Base-by-base conservation (phyloP, 2,797 vertebrate species). In the Sciurus vulgaris region DNA sequence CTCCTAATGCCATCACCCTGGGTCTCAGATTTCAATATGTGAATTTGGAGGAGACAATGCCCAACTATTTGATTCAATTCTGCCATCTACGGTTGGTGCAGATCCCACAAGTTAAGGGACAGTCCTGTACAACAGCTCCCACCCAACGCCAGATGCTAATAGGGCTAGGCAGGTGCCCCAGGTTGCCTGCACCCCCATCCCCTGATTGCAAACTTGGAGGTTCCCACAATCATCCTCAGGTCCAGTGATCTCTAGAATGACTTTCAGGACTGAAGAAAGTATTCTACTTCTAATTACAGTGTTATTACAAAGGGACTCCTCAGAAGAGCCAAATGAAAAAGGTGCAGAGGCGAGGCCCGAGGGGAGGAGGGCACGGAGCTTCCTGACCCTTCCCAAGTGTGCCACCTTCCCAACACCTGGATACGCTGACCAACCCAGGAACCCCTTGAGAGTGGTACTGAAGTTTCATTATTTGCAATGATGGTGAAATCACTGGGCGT, bases 281-380 rank as follows among this genome's bases (percentile, higher is more conserved):
- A 33, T 33, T 35, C 61, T n/a, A 47, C 38, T 22, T 47, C 33
- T 8, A 12, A 67, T 26, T 17, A 26, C 33, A 69, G 63, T 33
- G 24, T 35, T n/a, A 69, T 26, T 24, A 47, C 41, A 17, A 17
- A 85, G 61, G 61, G 33, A 15, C 30, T 3, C 15, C 28, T 2
- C 12, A 26, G 22, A 51, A n/a, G 7, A 51, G 82, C 30, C 3
- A 30, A 30, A 47, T 14, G 47, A 33, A 33, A 65, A 3, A 5
- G 5, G 7, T 3, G 7, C 0, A 15, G 2, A 9, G 47, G 30
- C 14, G 4, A 10, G 74, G 30, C 7, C 11, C 26, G n/a, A 2
- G 54, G 35, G 22, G 20, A 72, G 24, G 24, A 56, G 11, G 35
- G 26, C 30, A 17, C n/a, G 8, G 67, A 72, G 84, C 69, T 30